phyloP scores from a whole-genome alignment of 2,888 invertebrate genomes.

The Podabrus alpinus region DNA sequence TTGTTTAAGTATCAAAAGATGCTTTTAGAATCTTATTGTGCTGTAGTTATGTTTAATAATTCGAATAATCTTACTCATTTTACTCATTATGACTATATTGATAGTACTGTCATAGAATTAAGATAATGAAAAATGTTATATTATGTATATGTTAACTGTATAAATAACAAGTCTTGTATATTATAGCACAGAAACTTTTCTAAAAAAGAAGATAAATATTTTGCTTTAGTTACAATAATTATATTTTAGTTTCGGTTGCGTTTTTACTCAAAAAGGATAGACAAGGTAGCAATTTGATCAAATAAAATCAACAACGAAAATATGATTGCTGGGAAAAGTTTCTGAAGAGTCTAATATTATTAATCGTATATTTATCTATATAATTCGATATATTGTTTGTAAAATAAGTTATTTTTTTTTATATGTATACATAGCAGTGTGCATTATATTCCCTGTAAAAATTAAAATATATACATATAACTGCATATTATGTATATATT shows the following conservation, averaged over 20 bases:
- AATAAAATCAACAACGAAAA: background rate
- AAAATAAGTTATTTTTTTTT: slow-evolving; percentile 44
- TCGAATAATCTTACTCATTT: slow-evolving; percentile 10
- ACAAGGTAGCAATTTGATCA: background rate
- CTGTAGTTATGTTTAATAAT: slow-evolving; percentile 4
- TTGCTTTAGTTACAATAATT: background rate
- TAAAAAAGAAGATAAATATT: background rate
- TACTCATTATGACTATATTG: slow-evolving; percentile 7
- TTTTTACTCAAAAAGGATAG: background rate
- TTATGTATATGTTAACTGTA: slow-evolving; percentile 48
- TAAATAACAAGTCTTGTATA: slow-evolving; percentile 31
- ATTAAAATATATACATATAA: slow-evolving; percentile 4
- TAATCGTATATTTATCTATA: slow-evolving; percentile 35
- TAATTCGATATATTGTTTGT: slow-evolving; percentile 39
- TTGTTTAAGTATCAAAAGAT: background rate
- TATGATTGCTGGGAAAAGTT: background rate
- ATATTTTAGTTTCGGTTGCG: background rate
- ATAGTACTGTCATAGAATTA: slow-evolving; percentile 12
- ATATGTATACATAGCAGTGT: slow-evolving; percentile 38
- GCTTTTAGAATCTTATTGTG: slow-evolving; percentile 6
- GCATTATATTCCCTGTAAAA: slow-evolving; percentile 44
- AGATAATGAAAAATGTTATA: slow-evolving; percentile 33
- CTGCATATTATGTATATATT: background rate
- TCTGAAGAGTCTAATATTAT: slow-evolving; percentile 7
- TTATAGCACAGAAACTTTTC: background rate